Conservation (phyloP, 2,888 invertebrate species). For the Euplagia quadripunctaria region DNA sequence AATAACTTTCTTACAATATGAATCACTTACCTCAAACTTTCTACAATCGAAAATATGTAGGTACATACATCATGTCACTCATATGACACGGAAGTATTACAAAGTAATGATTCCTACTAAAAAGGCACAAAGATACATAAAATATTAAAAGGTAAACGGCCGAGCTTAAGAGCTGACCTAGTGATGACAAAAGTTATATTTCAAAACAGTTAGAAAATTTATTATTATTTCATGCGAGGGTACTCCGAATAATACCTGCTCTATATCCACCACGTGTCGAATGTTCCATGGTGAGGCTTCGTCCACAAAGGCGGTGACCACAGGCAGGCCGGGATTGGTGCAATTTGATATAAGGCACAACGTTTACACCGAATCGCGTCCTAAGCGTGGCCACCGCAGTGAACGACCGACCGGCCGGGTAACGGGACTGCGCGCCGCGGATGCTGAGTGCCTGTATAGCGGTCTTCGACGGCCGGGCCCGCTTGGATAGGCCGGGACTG, state of each 20-base stretch:
- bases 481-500: slow-evolving; percentile 88
- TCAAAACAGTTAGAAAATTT: slow-evolving; percentile 11
- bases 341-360: slow-evolving; percentile 85
- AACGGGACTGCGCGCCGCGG: slow-evolving; percentile 85
- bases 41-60: slow-evolving; percentile 41
- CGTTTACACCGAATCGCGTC: slow-evolving; percentile 86
- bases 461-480: slow-evolving; percentile 82
- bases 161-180: slow-evolving; percentile 32
- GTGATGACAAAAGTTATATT: slow-evolving; percentile 24
- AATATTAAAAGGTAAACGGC: slow-evolving; percentile 23
- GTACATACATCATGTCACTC: slow-evolving; percentile 21
- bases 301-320: slow-evolving; percentile 68
- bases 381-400: slow-evolving; percentile 86
- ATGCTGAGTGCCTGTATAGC: slow-evolving; percentile 82
- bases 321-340: slow-evolving; percentile 88
- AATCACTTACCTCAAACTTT: slow-evolving; percentile 67
- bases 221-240: slow-evolving; percentile 27
- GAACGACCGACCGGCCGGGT: slow-evolving; percentile 83
- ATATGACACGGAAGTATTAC: slow-evolving; percentile 18
- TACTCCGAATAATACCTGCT: slow-evolving; percentile 56
- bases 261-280: slow-evolving; percentile 54
- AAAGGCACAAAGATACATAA: slow-evolving; percentile 22
- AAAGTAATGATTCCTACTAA: neutral
- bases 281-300: slow-evolving; percentile 30
- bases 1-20: slow-evolving; percentile 78